phyloP scores from a whole-genome alignment of 2,888 invertebrate genomes.

The Taenaris catops region DNA sequence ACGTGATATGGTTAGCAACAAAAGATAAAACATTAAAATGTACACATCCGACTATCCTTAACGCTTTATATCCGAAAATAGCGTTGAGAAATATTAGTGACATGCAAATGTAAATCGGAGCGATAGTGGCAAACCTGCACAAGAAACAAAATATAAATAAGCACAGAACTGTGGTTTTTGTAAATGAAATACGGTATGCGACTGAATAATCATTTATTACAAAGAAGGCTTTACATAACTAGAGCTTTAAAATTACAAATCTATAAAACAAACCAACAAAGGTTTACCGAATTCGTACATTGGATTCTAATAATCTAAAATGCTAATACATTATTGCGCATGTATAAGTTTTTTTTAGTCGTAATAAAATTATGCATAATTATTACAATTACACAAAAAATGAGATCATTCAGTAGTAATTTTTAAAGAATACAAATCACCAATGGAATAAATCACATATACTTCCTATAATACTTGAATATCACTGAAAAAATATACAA shows the following conservation, averaged over 20 bases:
- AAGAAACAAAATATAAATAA: conserved; percentile 62
- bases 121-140: conserved; percentile 78
- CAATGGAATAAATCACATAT: conserved; percentile 32
- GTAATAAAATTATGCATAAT: conserved; percentile 31
- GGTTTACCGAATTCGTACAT: conserved; percentile 30
- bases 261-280: conserved; percentile 37
- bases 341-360: conserved; percentile 22
- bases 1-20: no score
- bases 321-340: conserved; percentile 29
- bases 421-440: conserved; percentile 26
- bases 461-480: conserved; percentile 36
- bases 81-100: conserved; percentile 7
- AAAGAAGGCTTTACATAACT: conserved; percentile 70
- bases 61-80: no score
- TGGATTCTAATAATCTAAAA: conserved; percentile 34
- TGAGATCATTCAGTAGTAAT: conserved; percentile 49
- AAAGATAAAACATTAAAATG: no score
- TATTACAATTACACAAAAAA: conserved; percentile 28
- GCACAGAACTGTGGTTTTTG: conserved; percentile 35
- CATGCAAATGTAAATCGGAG: conserved; percentile 29
- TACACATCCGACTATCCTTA: no score
- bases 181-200: conserved; percentile 69
- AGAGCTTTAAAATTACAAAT: conserved; percentile 61
- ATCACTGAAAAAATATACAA: conserved; percentile 42
- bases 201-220: conserved; percentile 74